These are phyloP conservation scores for Cryptus armator DNA, from an alignment of 2,888 invertebrate species.

Conservation along the genomic window DNA sequence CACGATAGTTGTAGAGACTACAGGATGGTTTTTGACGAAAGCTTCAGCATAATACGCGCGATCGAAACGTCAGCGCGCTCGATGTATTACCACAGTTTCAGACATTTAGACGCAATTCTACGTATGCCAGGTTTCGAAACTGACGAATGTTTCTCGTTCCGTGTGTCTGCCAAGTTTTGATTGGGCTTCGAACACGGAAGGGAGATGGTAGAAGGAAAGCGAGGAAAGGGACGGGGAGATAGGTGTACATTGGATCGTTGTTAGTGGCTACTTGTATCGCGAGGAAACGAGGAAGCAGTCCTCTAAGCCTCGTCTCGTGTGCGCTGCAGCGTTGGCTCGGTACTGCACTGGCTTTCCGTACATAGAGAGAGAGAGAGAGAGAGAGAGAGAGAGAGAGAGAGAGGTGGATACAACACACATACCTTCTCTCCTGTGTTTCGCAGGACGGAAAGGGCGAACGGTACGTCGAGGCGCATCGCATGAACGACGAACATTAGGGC, in stretches of 20 bases:
- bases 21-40: not conserved
- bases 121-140: constrained; percentile 11
- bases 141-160: constrained; percentile 66
- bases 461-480: constrained; percentile 68
- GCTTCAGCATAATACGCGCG: constrained; percentile 17
- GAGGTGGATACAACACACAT: too few relatives aligned
- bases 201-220: constrained; percentile 3
- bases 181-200: constrained; percentile 69
- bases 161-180: constrained; percentile 79
- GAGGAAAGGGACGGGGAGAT: constrained; percentile 21
- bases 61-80: constrained; percentile 12
- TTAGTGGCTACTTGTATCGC: constrained; percentile 36
- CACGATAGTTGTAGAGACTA: not conserved
- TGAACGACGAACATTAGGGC: constrained; percentile 72
- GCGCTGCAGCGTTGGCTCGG: constrained; percentile 23
- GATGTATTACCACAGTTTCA: not conserved
- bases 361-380: constrained; percentile 36
- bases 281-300: constrained; percentile 28
- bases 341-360: not conserved
- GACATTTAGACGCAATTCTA: constrained; percentile 4
- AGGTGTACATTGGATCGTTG: constrained; percentile 39
- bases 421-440: not conserved
- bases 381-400: not conserved
- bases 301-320: constrained; percentile 11
- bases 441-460: constrained; percentile 53